Base-by-base conservation (phyloP, 2,888 invertebrate species). In the Plebejus melissa region DNA sequence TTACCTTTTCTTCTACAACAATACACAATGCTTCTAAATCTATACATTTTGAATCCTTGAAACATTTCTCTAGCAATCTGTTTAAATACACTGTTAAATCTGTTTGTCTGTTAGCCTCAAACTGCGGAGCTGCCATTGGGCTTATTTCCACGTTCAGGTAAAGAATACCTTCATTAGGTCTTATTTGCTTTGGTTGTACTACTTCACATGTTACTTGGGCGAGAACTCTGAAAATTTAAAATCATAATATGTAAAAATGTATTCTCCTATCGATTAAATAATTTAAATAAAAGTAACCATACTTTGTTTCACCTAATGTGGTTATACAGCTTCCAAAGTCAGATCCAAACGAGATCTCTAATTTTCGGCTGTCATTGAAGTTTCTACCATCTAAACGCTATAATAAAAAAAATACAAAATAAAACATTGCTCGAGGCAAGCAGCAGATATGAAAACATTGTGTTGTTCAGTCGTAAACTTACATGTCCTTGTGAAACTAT, bases 1-100 rank as follows among this genome's bases (percentile, higher is more conserved):
- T 80, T 82, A 97, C 98, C 94, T 98, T 97, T 91, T 98, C 98
- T 84, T 97, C 98, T 72, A 97, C 96, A 80, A 97, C 96, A 82
- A 99, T 97, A 88, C 99, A 99, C n/a, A 99, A 92, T 0, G 98
- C 97, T 90, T 99, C 99, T 76, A 98, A 94, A 89, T 99, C 99
- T 70, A 99, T 93, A 83, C 98, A 98, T 82, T 96, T 96, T 0
- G 98, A 98, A 85, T 98, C 98, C 84, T 97, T 97, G 76, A 98
- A 95, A 84, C 98, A 98, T 85, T 97, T 96, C 84, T 99, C 98
- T 69, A 99, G 88, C 69, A 97, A 93, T 80, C 98, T 94, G 82
- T 97, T 97, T 4, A 98, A 90, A 81, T 96, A 95, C 9, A 98
- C 95, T 0, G 94, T 94, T 70, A 96, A 87, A 80, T 97, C 97